Percentiles rank a stretch among this genome's conserved stretches.
Conservation (phyloP, 2,888 invertebrate genomes). For the Chloromyia formosa region DNA sequence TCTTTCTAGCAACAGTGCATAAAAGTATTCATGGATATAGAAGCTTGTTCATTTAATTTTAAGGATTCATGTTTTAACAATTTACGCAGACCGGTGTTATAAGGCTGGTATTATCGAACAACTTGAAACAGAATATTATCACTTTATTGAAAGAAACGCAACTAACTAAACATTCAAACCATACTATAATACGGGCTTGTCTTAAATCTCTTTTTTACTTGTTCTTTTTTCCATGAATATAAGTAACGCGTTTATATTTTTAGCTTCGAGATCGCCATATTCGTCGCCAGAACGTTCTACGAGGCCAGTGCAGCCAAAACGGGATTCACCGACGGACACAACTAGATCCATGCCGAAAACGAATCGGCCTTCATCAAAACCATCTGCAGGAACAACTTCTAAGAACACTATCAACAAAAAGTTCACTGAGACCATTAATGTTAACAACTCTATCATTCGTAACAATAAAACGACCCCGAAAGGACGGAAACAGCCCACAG, state of each 20-base stretch:
- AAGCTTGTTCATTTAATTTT: no score
- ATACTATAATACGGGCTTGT: no score
- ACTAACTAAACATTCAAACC: no score
- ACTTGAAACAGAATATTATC: background rate
- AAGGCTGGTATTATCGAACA: background rate
- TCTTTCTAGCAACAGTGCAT: no score
- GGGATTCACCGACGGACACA: constrained; percentile 8
- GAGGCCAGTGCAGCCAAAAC: constrained; percentile 33
- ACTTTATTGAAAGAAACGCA: background rate
- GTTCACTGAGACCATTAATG: constrained; percentile 47
- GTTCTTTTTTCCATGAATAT: no score
- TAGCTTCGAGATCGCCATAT: constrained; percentile 45
- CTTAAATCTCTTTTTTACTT: no score
- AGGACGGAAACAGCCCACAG: constrained; percentile 43
- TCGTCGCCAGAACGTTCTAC: constrained; percentile 44
- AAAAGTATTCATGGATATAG: no score
- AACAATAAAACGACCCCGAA: background rate
- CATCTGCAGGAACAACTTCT: constrained; percentile 1
- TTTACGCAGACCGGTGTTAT: background rate
- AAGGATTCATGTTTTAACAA: background rate
- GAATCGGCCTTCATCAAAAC: background rate
- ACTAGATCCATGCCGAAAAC: background rate
- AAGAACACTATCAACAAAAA: constrained; percentile 35
- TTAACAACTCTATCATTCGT: constrained; percentile 1
- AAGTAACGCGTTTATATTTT: constrained; percentile 21